Percentiles rank a stretch among this genome's conserved stretches.
Conservation (phyloP, 2,888 invertebrate species). For the Volucella bombylans region DNA sequence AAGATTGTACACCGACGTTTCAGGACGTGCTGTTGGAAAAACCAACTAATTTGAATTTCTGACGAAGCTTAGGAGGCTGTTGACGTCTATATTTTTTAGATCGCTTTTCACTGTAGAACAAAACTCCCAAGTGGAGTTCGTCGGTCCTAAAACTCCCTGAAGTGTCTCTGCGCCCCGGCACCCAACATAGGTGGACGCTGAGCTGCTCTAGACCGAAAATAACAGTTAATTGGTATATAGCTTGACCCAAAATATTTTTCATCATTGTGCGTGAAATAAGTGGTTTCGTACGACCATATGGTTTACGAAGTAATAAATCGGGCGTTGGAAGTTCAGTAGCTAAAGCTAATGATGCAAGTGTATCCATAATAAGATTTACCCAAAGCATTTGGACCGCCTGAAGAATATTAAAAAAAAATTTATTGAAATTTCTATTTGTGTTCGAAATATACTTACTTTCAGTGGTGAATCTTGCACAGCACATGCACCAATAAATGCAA, state of each 20-base stretch:
- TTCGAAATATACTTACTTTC: slow-evolving; percentile 86
- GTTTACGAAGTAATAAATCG: slow-evolving; percentile 95
- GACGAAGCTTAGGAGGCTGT: too few relatives aligned
- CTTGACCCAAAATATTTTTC: slow-evolving; percentile 99
- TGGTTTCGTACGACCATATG: slow-evolving; percentile 98
- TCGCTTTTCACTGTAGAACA: too few relatives aligned
- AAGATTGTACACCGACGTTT: too few relatives aligned
- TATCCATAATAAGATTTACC: slow-evolving; percentile 99
- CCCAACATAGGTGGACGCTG: too few relatives aligned
- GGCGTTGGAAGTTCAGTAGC: slow-evolving; percentile 98
- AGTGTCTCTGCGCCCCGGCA: too few relatives aligned
- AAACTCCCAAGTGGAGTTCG: too few relatives aligned
- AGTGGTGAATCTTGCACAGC: slow-evolving; percentile 98
- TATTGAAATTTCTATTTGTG: too few relatives aligned
- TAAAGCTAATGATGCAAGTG: slow-evolving; percentile 96
- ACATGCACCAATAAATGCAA: slow-evolving; percentile 99
- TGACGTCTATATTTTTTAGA: too few relatives aligned
- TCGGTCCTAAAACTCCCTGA: too few relatives aligned
- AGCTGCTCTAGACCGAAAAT: slow-evolving; percentile 96
- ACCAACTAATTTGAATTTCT: too few relatives aligned
- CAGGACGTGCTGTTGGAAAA: too few relatives aligned
- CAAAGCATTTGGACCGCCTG: slow-evolving; percentile 99
- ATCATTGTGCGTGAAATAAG: slow-evolving; percentile 99
- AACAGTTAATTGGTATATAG: slow-evolving; percentile 96
- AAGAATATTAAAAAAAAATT: slow-evolving; percentile 74